These are phyloP conservation scores for Oncorhynchus keta DNA, from an alignment of 2,113 vertebrate species.

Conservation along the genomic window DNA sequence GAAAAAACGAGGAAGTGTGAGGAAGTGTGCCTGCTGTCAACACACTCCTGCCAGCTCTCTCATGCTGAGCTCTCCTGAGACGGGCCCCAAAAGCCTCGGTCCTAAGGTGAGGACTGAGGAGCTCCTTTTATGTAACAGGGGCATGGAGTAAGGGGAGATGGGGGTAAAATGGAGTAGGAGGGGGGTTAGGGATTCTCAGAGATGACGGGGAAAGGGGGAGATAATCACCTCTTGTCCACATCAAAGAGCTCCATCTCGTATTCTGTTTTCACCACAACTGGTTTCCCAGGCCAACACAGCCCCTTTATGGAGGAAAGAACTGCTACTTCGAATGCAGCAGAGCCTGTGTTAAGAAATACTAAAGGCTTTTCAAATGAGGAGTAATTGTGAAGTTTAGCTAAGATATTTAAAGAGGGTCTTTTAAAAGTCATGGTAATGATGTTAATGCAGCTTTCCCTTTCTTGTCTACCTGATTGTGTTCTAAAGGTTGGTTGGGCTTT, in stretches of 20 bases:
- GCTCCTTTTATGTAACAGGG: neutral
- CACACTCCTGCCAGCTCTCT: constrained; percentile 3
- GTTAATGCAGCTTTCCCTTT: too few species aligned
- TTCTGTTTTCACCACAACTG: neutral
- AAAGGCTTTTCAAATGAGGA: too few species aligned
- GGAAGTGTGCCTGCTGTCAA: constrained; percentile 17
- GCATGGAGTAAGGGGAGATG: neutral
- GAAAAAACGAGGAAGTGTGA: constrained; percentile 7
- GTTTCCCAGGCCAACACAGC: constrained; percentile 36
- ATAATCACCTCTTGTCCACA: constrained; percentile 23
- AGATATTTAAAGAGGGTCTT: too few species aligned
- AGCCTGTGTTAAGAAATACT: neutral
- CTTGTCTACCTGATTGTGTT: too few species aligned
- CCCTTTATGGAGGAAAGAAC: constrained; percentile 24
- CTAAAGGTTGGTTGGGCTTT: too few species aligned
- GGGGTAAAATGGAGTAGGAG: neutral
- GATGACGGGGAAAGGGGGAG: neutral
- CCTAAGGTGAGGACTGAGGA: neutral
- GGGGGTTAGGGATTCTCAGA: neutral
- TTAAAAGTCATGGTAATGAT: too few species aligned
- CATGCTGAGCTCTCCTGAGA: neutral
- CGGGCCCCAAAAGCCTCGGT: neutral
- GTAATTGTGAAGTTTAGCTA: too few species aligned
- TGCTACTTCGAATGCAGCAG: constrained; percentile 2
- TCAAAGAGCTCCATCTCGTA: constrained; percentile 25